These are phyloP conservation scores for Mythimna impura DNA, from an alignment of 2,888 invertebrate genomes.

Conservation along the genomic window DNA sequence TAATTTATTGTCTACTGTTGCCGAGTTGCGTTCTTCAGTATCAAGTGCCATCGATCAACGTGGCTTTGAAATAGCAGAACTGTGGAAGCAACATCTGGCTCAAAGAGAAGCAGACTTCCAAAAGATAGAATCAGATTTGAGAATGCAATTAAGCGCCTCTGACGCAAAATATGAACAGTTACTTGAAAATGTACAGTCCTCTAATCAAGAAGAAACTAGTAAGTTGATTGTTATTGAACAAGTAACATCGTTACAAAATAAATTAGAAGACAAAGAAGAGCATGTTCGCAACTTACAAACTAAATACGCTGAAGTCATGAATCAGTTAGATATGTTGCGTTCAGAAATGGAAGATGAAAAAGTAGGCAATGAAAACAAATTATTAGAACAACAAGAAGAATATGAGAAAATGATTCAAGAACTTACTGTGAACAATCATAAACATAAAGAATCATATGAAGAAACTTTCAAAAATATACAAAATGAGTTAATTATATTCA, in stretches of 20 bases:
- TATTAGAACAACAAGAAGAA: constrained; percentile 85
- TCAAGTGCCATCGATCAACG: constrained; percentile 91
- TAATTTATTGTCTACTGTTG: constrained; percentile 83
- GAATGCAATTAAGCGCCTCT: constrained; percentile 87
- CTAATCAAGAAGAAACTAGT: constrained; percentile 87
- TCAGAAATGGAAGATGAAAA: constrained; percentile 88
- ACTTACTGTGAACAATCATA: constrained; percentile 71
- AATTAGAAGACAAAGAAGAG: constrained; percentile 86
- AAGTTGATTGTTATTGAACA: constrained; percentile 84
- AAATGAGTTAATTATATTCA: constrained; percentile 73
- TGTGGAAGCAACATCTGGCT: constrained; percentile 93
- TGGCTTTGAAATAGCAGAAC: constrained; percentile 92
- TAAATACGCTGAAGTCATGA: constrained; percentile 83
- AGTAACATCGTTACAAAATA: constrained; percentile 82
- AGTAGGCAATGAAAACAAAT: constrained; percentile 83
- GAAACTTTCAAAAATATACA: constrained; percentile 71
- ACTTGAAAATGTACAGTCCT: constrained; percentile 84
- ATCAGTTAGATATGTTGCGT: constrained; percentile 82
- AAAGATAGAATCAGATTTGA: constrained; percentile 86
- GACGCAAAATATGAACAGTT: constrained; percentile 87
- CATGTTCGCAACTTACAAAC: constrained; percentile 82
- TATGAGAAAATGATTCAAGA: constrained; percentile 83
- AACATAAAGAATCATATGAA: constrained; percentile 70
- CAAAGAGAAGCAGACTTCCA: constrained; percentile 92
- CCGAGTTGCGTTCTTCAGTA: constrained; percentile 85